Evolutionary conservation across 2,797 vertebrate genomes (phyloP).

Genomic region (Pachyuromys duprasi): DNA sequence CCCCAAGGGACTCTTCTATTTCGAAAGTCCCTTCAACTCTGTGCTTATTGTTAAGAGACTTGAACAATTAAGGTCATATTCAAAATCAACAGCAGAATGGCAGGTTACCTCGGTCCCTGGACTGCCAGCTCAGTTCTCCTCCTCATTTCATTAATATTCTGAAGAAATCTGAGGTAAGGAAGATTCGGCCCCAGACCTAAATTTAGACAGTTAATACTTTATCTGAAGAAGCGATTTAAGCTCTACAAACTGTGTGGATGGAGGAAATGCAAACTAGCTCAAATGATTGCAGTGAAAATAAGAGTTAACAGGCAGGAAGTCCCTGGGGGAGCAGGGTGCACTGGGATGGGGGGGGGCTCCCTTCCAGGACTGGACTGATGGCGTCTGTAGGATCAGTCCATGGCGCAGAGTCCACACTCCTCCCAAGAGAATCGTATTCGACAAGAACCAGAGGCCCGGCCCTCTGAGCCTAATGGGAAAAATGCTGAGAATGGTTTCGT

Average conservation of each 20-base stretch:
- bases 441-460: not conserved
- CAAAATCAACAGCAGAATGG: not conserved
- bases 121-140: not conserved
- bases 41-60: not conserved
- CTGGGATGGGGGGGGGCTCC: not conserved
- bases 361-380: not conserved
- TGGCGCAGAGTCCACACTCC: not conserved
- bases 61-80: not conserved
- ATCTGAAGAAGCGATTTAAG: not conserved
- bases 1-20: not conserved
- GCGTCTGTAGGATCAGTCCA: not conserved
- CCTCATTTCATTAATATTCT: not conserved
- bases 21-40: constrained; percentile 22
- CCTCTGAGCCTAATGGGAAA: too few relatives aligned
- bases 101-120: not conserved
- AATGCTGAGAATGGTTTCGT: not conserved
- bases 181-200: not conserved
- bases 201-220: constrained; percentile 40
- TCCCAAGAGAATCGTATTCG: not conserved
- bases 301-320: not conserved
- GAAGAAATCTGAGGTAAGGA: not conserved
- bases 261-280: not conserved
- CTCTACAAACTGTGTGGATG: not conserved
- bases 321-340: not conserved
- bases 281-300: not conserved